A percentile compares a stretch with the other conserved stretches of the same genome.
Evolutionary conservation across 2,888 invertebrate genomes (phyloP).

Genomic region (Lepeophtheirus nordmannii): DNA sequence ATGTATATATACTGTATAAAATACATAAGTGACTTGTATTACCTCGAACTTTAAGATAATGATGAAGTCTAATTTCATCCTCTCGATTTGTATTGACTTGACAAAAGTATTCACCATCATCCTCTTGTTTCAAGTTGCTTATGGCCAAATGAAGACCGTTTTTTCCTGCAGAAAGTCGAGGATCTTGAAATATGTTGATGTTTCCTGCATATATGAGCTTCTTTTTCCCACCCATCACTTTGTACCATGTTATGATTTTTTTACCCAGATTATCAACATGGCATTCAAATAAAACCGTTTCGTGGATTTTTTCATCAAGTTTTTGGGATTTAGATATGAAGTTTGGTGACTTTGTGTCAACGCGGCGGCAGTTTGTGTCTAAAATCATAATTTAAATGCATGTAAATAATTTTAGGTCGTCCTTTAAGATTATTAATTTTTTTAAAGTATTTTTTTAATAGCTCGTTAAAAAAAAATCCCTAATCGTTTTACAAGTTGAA

Average conservation of each 20-base stretch:
- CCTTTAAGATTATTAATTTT: too few relatives aligned
- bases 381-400: too few relatives aligned
- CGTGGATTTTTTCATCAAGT: slow-evolving; percentile 8
- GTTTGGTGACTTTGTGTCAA: background rate
- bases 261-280: slow-evolving; percentile 15
- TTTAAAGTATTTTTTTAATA: too few relatives aligned
- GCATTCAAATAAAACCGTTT: slow-evolving; percentile 8
- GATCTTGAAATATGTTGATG: slow-evolving; percentile 18
- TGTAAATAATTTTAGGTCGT: too few relatives aligned
- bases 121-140: background rate
- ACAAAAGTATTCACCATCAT: slow-evolving; percentile 5
- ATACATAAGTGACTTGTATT: background rate
- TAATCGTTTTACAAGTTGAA: too few relatives aligned
- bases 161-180: background rate
- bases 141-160: background rate
- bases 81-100: slow-evolving; percentile 4
- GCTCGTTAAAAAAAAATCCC: too few relatives aligned
- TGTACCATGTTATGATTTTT: slow-evolving; percentile 16
- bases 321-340: background rate
- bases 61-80: background rate
- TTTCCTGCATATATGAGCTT: slow-evolving; percentile 6
- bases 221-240: slow-evolving; percentile 1
- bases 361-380: background rate
- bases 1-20: background rate
- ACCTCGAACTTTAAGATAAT: slow-evolving; percentile 2